Evolutionary conservation across 2,113 vertebrate species (phyloP).

Genomic region (Ceyx melanurus): DNA sequence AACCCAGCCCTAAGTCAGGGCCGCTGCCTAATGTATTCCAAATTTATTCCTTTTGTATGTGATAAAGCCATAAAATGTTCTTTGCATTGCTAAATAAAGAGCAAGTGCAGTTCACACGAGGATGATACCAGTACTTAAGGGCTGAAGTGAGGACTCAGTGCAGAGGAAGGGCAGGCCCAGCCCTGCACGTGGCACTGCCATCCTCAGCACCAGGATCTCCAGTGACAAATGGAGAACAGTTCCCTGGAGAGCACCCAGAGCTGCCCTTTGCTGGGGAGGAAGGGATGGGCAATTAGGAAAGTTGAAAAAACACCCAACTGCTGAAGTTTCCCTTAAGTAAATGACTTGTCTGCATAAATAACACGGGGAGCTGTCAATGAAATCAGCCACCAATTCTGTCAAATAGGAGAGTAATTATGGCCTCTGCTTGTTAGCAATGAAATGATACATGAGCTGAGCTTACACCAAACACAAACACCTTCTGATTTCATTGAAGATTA

Average conservation of each 20-base stretch:
- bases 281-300: not conserved
- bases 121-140: accelerated
- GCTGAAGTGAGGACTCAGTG: not conserved
- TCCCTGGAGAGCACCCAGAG: not conserved
- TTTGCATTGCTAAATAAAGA: not conserved
- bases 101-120: not conserved
- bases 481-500: slow-evolving; percentile 60
- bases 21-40: slow-evolving; percentile 48
- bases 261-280: not conserved
- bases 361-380: slow-evolving; percentile 11
- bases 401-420: slow-evolving; percentile 41
- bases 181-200: accelerated
- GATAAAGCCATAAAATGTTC: slow-evolving; percentile 44
- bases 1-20: slow-evolving; percentile 47
- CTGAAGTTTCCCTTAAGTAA: not conserved
- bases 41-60: slow-evolving; percentile 46
- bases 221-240: no score
- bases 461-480: slow-evolving; percentile 29
- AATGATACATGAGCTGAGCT: slow-evolving; percentile 34
- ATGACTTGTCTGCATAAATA: not conserved
- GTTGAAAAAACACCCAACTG: not conserved
- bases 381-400: slow-evolving; percentile 20
- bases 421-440: slow-evolving; percentile 18
- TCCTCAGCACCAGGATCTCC: no score
- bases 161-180: not conserved